A percentile compares a stretch with the other conserved stretches of the same genome.
phyloP scores from a whole-genome alignment of 2,113 vertebrate species.

The Nymphicus hollandicus region DNA sequence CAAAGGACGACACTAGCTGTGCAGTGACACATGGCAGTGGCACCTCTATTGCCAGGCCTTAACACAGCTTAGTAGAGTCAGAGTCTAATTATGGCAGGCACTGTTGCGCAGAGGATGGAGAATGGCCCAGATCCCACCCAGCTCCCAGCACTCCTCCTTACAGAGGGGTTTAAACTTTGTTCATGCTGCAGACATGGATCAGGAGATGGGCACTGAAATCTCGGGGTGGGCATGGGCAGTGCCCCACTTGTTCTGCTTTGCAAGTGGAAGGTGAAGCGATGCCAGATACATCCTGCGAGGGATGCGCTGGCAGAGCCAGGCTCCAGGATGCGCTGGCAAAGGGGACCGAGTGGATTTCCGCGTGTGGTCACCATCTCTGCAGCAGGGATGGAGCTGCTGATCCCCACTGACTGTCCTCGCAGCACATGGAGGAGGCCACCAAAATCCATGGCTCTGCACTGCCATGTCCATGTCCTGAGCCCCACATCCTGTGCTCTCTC shows the following conservation, averaged over 20 bases:
- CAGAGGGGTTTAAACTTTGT: not conserved
- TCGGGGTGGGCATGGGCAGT: not conserved
- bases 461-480: rapidly evolving
- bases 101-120: not conserved
- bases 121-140: not conserved
- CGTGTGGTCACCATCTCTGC: not conserved
- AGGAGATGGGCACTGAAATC: rapidly evolving
- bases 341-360: not conserved
- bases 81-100: not conserved
- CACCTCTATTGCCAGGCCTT: not conserved
- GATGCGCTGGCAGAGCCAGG: not conserved
- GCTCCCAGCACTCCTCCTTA: not conserved
- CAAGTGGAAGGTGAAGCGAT: not conserved
- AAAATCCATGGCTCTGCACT: rapidly evolving
- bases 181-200: not conserved
- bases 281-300: rapidly evolving
- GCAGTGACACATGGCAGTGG: not conserved
- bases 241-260: not conserved
- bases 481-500: not conserved
- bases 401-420: rapidly evolving
- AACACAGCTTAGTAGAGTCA: not conserved
- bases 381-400: not conserved
- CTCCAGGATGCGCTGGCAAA: not conserved
- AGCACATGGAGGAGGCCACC: not conserved
- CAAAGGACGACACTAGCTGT: not conserved